Evolutionary conservation across 2,888 invertebrate species (phyloP).

Genomic region (Caenorhabditis sp.): DNA sequence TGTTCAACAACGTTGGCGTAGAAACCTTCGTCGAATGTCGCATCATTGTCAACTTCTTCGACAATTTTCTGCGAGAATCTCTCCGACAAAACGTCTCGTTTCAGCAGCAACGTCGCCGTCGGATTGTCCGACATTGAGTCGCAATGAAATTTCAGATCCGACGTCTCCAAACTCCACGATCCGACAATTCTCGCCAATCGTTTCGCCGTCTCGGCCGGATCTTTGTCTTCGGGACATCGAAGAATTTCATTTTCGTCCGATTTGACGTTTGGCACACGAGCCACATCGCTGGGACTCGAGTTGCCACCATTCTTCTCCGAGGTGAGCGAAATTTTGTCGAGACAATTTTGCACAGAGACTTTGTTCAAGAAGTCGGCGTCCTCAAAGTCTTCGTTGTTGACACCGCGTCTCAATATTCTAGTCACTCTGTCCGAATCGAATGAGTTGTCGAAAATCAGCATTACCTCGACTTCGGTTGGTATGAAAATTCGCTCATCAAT

Average conservation of each 20-base stretch:
- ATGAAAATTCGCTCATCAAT: conserved; percentile 93
- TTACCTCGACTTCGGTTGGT: conserved; percentile 23
- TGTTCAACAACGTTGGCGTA: not conserved
- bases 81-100: conserved; percentile 13
- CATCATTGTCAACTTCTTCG: not conserved
- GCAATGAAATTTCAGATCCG: conserved; percentile 20
- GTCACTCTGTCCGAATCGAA: conserved; percentile 11
- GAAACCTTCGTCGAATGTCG: not conserved
- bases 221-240: conserved; percentile 19
- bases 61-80: conserved; percentile 13
- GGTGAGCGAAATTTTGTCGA: conserved; percentile 12
- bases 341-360: conserved; percentile 18
- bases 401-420: conserved; percentile 32
- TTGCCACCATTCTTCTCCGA: conserved; percentile 9
- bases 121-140: conserved; percentile 25
- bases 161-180: conserved; percentile 19
- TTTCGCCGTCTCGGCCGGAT: conserved; percentile 3
- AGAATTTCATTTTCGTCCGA: conserved; percentile 2
- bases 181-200: conserved; percentile 14
- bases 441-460: conserved; percentile 36
- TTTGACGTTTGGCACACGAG: not conserved
- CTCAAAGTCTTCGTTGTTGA: conserved; percentile 7
- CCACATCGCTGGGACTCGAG: conserved; percentile 10
- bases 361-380: conserved; percentile 26
- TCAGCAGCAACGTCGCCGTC: conserved; percentile 23